Evolutionary conservation across 2,888 invertebrate genomes (phyloP).

Genomic region (Leptinotarsa rubiginosa): DNA sequence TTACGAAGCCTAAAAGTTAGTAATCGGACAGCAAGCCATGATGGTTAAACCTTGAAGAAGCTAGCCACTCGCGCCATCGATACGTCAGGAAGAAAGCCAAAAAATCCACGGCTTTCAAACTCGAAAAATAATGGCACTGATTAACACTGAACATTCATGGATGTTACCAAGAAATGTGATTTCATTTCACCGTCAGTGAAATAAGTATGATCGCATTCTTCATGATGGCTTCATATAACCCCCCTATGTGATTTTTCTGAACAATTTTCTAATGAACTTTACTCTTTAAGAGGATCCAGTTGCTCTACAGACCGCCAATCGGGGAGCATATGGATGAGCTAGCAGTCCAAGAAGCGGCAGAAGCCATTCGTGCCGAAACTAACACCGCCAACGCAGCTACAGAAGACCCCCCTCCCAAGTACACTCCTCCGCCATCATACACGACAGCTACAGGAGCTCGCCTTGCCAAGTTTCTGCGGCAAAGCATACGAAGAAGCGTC

Average conservation of each 20-base stretch:
- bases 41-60: too few relatives aligned
- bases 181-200: too few relatives aligned
- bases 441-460: slow-evolving; percentile 91
- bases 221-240: too few relatives aligned
- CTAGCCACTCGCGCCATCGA: too few relatives aligned
- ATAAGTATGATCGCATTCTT: too few relatives aligned
- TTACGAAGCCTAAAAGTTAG: too few relatives aligned
- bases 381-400: slow-evolving; percentile 57
- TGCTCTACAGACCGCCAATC: slow-evolving; percentile 83
- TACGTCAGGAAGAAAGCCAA: too few relatives aligned
- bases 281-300: slow-evolving; percentile 79
- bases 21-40: too few relatives aligned
- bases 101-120: too few relatives aligned
- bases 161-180: too few relatives aligned
- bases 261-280: background rate
- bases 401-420: slow-evolving; percentile 90
- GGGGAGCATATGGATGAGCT: slow-evolving; percentile 66
- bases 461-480: slow-evolving; percentile 79
- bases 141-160: too few relatives aligned
- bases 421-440: slow-evolving; percentile 93
- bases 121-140: too few relatives aligned
- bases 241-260: background rate
- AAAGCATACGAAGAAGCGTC: slow-evolving; percentile 84
- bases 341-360: slow-evolving; percentile 59
- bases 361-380: slow-evolving; percentile 53